Evolutionary conservation across 2,113 vertebrate genomes (phyloP), one percentile per base, ranked within the genome.

Genomic region (Mesocricetus auratus): DNA sequence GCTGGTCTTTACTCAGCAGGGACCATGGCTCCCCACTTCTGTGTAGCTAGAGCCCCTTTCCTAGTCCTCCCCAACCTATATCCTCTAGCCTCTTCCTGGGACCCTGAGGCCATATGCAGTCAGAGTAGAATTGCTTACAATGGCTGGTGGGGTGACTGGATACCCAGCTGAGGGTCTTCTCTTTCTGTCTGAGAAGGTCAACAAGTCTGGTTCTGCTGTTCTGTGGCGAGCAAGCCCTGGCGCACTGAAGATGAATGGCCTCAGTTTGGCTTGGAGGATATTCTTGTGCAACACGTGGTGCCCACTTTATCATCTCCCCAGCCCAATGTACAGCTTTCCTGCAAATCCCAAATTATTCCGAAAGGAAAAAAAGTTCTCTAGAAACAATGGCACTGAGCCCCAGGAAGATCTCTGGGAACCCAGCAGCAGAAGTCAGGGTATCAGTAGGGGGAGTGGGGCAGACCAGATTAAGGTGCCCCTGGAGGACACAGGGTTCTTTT

Each of bases 391-490:
- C 58, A 47, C 9, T 0, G 36, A 53, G 19, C n/a, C 53, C 10
- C 17, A 21, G 39, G 86, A 58, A 42, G n/a, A 42, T 22, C 39
- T 50, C 42, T 33, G 3, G 47, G 15, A 11, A 11, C 10, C 9
- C 21, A 47, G 21, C 1, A 0, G 4, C n/a, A 5, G 73, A 0
- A 0, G 24, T 3, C 13, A 39, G 24, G 12, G 4, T 45, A 8
- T 11, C 4, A 5, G 47, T 36, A 17, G 4, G 3, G 29, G 19
- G 60, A 0, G 7, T 16, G 19, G 39, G 11, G 16, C 53, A 50
- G 12, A 79, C 64, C 1, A 4, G 50, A 1, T 33, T 2, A 56
- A 36, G 26, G 7, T 22, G 50, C 36, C 1, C 0, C 5, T 0
- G 13, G 17, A 42, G 50, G 71, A 39, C 17, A 3, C 9, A 53